phyloP scores from a whole-genome alignment of 2,888 invertebrate genomes.

The Pristionchus maxplancki region DNA sequence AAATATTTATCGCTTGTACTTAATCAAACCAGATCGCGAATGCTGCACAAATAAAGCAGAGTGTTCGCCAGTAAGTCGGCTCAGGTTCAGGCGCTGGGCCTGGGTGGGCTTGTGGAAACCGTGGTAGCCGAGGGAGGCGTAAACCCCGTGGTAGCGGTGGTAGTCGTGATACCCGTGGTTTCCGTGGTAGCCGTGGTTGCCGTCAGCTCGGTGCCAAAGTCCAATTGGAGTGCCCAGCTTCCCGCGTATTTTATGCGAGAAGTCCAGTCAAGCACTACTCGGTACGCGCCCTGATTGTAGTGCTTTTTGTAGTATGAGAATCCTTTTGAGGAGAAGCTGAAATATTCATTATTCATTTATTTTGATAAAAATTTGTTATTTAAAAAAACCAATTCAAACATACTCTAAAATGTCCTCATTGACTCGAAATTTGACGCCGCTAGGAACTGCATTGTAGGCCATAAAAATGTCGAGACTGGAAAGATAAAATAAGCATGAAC shows the following conservation, averaged over 20 bases:
- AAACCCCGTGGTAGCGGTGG: too few relatives aligned
- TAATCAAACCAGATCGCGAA: too few relatives aligned
- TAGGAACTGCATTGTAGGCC: neutral
- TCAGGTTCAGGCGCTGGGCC: too few relatives aligned
- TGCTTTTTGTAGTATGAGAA: neutral
- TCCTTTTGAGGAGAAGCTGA: neutral
- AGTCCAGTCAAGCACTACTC: neutral
- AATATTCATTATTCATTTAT: neutral
- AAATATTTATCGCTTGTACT: too few relatives aligned
- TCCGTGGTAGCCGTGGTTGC: too few relatives aligned
- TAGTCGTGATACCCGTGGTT: too few relatives aligned
- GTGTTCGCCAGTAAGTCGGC: too few relatives aligned
- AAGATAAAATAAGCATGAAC: neutral
- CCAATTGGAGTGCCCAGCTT: neutral
- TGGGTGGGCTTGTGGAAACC: too few relatives aligned
- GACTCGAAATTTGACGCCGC: neutral
- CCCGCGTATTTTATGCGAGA: neutral
- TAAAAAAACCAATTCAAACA: neutral
- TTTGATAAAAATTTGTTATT: neutral
- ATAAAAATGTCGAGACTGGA: neutral
- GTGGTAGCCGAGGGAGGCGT: too few relatives aligned
- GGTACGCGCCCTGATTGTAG: neutral
- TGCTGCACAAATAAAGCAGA: too few relatives aligned
- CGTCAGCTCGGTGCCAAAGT: neutral
- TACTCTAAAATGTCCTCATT: neutral